Base-by-base conservation (phyloP, 2,888 invertebrate species). In the Acholoe squamosa region DNA sequence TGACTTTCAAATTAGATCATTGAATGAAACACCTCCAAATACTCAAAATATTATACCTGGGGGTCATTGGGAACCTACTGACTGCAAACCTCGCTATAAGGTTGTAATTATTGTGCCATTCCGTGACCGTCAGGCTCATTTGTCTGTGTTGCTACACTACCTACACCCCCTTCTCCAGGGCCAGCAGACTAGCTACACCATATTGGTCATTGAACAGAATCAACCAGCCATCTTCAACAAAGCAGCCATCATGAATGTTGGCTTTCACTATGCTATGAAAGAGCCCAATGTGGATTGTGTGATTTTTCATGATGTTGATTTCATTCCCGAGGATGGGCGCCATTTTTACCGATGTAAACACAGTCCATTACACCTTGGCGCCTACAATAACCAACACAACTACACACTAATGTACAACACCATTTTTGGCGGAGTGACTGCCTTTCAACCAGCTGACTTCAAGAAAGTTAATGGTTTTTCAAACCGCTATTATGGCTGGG, bases 121-220 rank as follows among this genome's bases (percentile, higher is more conserved):
- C 76, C 12, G 76, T 14, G 76, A 76, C 76, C n/a, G 76, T 25
- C 14, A 76, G n/a, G 28, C n/a, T 16, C 76, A 76, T 76, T 76
- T 76, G 76, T 22, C n/a, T 14, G 76, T 76, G 12, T 25, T 76
- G n/a, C 76, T 76, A 22, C 76, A 22, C 28, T n/a, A 76, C n/a
- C 28, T 76, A 14, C 76, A 76, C 28, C 76, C 25, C 12, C 10
- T 76, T 16, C n/a, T 76, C 12, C 76, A 76, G n/a, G 76, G 76
- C 16, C 76, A 76, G n/a, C 76, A 76, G 76, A 14, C n/a, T 10
- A 76, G n/a, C n/a, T 76, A 76, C 28, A 76, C 76, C n/a, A n/a
- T 76, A 14, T 14, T 76, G 10, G 76, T 76, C 10, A 25, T 28
- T 10, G 14, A 76, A n/a, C 76, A 76, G 76, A 10, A 54, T 54